Conservation (phyloP, 2,113 vertebrate species). For the Cyprinodon tularosa region DNA sequence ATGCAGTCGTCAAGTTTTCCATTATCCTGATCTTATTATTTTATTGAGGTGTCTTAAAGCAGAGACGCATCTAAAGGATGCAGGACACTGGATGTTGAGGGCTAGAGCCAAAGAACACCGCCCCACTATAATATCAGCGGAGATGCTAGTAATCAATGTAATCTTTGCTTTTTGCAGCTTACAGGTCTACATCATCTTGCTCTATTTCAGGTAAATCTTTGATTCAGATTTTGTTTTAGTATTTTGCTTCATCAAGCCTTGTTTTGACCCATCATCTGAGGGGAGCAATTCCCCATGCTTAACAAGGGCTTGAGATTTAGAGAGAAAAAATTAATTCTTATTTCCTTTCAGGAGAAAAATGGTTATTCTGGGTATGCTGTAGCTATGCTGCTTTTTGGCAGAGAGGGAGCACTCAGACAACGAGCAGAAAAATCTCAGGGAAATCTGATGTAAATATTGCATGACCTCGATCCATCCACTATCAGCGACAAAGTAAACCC, state of each 20-base stretch:
- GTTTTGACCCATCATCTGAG: background rate
- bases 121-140: too few relatives aligned
- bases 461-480: constrained; percentile 61
- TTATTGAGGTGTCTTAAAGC: too few relatives aligned
- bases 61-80: too few relatives aligned
- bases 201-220: background rate
- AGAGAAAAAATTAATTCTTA: background rate
- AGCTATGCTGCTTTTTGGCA: constrained; percentile 3
- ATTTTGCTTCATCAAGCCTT: background rate
- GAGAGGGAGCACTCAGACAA: constrained; percentile 58
- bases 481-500: constrained; percentile 57
- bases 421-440: constrained; percentile 43
- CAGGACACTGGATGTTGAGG: too few relatives aligned
- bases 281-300: background rate
- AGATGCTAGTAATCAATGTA: too few relatives aligned
- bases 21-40: too few relatives aligned
- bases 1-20: too few relatives aligned
- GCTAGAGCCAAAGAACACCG: too few relatives aligned
- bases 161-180: background rate
- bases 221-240: background rate
- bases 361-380: constrained; percentile 21
- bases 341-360: background rate
- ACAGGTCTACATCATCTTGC: background rate
- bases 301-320: background rate
- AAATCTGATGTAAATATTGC: constrained; percentile 65